Percentiles rank a stretch among this genome's conserved stretches.
These are phyloP conservation scores for Anguilla rostrata DNA, from an alignment of 2,113 vertebrate genomes.

Conservation along the genomic window DNA sequence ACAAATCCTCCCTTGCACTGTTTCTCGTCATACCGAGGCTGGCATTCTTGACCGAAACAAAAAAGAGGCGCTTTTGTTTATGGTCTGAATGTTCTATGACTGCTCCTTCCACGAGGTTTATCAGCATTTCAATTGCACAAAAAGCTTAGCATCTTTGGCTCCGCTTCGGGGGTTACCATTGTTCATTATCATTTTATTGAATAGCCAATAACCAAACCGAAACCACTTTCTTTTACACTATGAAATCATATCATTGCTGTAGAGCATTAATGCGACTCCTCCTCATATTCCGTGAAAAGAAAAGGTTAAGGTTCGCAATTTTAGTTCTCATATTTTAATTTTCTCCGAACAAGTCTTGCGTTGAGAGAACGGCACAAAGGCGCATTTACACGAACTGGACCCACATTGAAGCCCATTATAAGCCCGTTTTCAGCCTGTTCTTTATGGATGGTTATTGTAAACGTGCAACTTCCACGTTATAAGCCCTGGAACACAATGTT, in stretches of 20 bases:
- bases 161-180: neutral
- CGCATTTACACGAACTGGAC: slow-evolving; percentile 6
- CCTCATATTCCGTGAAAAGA: neutral
- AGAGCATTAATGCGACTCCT: neutral
- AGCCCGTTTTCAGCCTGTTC: neutral
- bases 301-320: neutral
- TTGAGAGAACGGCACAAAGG: neutral
- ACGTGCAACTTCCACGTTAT: neutral
- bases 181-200: neutral
- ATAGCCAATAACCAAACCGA: no score
- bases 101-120: neutral
- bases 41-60: neutral
- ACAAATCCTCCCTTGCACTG: slow-evolving; percentile 44
- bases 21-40: neutral
- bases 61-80: slow-evolving; percentile 12
- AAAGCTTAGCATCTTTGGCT: neutral
- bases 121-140: neutral
- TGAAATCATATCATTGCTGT: neutral
- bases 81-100: neutral
- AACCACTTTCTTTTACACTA: neutral
- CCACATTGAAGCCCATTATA: neutral
- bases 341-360: neutral
- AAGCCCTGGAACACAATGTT: neutral
- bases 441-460: slow-evolving; percentile 38
- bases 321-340: neutral